Conservation (phyloP, 2,797 vertebrate species). For the Phyllotis vaccarum region DNA sequence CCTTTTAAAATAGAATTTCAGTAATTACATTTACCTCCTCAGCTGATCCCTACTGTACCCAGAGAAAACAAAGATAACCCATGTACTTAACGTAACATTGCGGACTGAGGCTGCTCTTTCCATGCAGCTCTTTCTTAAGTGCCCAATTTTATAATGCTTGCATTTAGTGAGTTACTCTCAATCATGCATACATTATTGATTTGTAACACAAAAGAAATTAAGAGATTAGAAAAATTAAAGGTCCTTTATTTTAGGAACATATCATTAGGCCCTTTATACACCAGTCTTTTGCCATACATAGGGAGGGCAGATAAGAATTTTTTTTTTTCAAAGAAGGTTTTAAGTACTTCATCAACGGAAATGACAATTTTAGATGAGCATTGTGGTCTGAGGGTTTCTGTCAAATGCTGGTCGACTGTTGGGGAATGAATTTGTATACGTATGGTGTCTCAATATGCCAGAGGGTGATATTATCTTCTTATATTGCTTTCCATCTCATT, state of each 20-base stretch:
- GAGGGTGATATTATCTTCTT: not conserved
- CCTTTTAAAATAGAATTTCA: slow-evolving; percentile 82
- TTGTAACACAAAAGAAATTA: slow-evolving; percentile 84
- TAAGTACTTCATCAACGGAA: not conserved
- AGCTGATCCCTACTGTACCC: slow-evolving; percentile 62
- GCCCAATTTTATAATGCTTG: slow-evolving; percentile 69
- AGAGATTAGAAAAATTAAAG: slow-evolving; percentile 78
- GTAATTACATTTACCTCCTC: slow-evolving; percentile 78
- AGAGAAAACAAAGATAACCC: slow-evolving; percentile 80
- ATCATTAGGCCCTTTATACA: not conserved
- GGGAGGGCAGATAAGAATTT: not conserved
- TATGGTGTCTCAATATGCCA: not conserved
- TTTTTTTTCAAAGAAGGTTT: slow-evolving; percentile 27
- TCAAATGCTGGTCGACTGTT: not conserved
- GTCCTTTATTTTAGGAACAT: slow-evolving; percentile 63
- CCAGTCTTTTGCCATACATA: slow-evolving; percentile 55
- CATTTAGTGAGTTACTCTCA: slow-evolving; percentile 77
- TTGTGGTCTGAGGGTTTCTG: not conserved
- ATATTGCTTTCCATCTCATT: not conserved
- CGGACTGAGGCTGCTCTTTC: slow-evolving; percentile 48
- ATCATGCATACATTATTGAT: slow-evolving; percentile 82
- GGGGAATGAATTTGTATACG: not conserved
- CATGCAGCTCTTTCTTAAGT: slow-evolving; percentile 54
- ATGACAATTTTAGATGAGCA: not conserved
- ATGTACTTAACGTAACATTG: slow-evolving; percentile 68